Evolutionary conservation across 2,888 invertebrate genomes (phyloP).

Genomic region (Mythimna vitellina): DNA sequence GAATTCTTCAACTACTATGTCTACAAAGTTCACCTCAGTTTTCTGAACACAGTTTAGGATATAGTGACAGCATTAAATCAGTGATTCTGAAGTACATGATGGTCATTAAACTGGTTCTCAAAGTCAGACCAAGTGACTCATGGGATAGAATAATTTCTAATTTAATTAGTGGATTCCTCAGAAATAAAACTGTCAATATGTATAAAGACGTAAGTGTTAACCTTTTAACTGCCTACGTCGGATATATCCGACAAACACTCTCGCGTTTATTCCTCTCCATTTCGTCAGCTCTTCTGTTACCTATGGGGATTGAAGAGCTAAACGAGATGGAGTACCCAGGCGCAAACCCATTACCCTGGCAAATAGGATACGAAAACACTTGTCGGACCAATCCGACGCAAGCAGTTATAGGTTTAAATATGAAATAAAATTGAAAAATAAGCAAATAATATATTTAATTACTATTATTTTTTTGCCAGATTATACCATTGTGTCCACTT

Average conservation of each 20-base stretch:
- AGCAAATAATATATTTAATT: neutral
- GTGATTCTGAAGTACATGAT: slow-evolving; percentile 76
- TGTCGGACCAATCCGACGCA: too few relatives aligned
- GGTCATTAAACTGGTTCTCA: slow-evolving; percentile 69
- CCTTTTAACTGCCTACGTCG: too few relatives aligned
- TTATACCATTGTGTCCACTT: slow-evolving; percentile 79
- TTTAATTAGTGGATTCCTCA: slow-evolving; percentile 70
- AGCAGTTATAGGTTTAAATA: too few relatives aligned
- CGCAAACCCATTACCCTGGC: too few relatives aligned
- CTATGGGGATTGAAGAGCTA: too few relatives aligned
- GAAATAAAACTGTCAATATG: slow-evolving; percentile 67
- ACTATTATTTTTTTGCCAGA: slow-evolving; percentile 74
- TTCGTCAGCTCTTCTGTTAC: too few relatives aligned
- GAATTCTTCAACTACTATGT: slow-evolving; percentile 75
- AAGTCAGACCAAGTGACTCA: slow-evolving; percentile 67
- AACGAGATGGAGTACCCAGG: too few relatives aligned
- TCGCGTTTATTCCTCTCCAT: too few relatives aligned
- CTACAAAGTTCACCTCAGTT: slow-evolving; percentile 70
- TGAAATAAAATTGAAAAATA: neutral
- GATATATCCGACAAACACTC: too few relatives aligned
- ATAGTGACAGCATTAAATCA: slow-evolving; percentile 67
- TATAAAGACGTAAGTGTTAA: slow-evolving; percentile 63
- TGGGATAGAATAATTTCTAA: slow-evolving; percentile 71
- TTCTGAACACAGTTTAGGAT: slow-evolving; percentile 66
- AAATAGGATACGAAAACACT: too few relatives aligned